Evolutionary conservation across 2,113 vertebrate species (phyloP).

Genomic region (Ceyx cyanopectus): DNA sequence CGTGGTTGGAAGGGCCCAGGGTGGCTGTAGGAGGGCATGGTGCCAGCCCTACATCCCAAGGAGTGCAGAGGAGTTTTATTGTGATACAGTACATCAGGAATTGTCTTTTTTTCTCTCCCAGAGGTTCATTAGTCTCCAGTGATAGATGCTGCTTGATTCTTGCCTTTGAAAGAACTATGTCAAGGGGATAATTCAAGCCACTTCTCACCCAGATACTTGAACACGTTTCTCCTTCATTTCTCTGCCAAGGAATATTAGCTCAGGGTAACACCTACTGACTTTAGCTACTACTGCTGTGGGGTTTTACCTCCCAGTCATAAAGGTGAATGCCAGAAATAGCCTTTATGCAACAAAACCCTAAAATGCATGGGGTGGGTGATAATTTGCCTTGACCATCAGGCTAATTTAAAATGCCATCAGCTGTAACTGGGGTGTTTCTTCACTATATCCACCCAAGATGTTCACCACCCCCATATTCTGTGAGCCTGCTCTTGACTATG

Average conservation of each 20-base stretch:
- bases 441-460: neutral
- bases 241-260: slow-evolving; percentile 19
- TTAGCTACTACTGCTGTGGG: neutral
- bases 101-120: neutral
- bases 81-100: neutral
- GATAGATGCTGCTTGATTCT: slow-evolving; percentile 21
- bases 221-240: slow-evolving; percentile 45
- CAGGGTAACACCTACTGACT: slow-evolving; percentile 21
- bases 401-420: neutral
- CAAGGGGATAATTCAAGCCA: slow-evolving; percentile 32
- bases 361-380: neutral
- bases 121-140: neutral
- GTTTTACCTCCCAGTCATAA: neutral
- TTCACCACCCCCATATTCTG: neutral
- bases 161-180: slow-evolving; percentile 21
- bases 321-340: neutral
- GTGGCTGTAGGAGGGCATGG: neutral
- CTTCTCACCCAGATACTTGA: slow-evolving; percentile 17
- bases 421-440: neutral
- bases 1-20: neutral
- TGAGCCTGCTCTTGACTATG: neutral
- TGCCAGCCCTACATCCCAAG: neutral
- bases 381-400: neutral
- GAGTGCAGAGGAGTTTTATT: neutral
- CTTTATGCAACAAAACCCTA: neutral